phyloP scores from a whole-genome alignment of 2,113 vertebrate species.

The Chinchilla lanigera region DNA sequence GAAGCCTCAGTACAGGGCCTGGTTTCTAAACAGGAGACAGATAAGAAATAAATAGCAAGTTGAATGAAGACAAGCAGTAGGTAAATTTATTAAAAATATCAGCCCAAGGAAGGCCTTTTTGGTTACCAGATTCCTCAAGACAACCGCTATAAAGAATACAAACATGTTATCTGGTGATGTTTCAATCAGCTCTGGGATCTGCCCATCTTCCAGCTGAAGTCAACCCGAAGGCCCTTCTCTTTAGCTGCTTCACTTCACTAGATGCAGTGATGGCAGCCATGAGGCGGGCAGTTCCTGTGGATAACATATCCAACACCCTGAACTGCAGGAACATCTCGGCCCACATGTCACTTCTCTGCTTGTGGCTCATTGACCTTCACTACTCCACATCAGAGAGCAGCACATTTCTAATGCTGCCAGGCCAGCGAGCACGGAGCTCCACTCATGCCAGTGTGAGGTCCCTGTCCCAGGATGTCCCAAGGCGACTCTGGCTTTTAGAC shows the following conservation, averaged over 20 bases:
- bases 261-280: background rate
- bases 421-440: background rate
- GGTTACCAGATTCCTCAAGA: conserved; percentile 40
- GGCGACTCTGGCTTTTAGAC: conserved; percentile 34
- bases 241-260: conserved; percentile 35
- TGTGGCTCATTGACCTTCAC: background rate
- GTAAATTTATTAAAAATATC: conserved; percentile 51
- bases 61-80: background rate
- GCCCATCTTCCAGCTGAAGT: conserved; percentile 21
- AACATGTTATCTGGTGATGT: conserved; percentile 16
- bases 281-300: background rate
- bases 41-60: background rate
- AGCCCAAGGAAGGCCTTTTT: conserved; percentile 37
- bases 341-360: background rate
- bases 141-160: conserved; percentile 33
- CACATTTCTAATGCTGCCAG: conserved; percentile 6
- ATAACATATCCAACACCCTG: background rate
- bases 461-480: background rate
- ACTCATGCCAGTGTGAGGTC: background rate
- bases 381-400: background rate
- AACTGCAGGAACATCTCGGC: background rate
- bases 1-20: background rate
- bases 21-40: background rate
- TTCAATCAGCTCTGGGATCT: conserved; percentile 40
- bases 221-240: conserved; percentile 18